Base-by-base conservation (phyloP, 1,140 invertebrate genomes). In the Pseudomyrmex flavicornis region DNA sequence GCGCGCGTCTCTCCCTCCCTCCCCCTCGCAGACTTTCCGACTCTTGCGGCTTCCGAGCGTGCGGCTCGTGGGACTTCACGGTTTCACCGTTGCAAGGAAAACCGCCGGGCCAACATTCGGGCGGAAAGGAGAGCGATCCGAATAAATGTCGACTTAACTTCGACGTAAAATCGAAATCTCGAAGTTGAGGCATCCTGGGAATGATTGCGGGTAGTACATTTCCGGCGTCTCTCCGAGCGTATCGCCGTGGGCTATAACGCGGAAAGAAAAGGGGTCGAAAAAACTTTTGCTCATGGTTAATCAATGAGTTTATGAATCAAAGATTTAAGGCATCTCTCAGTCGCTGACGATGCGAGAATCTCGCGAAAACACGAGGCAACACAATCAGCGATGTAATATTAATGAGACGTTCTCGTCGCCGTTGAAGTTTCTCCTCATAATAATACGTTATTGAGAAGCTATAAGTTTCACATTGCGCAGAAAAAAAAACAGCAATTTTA, bases 111-210 rank as follows among this genome's bases (percentile, higher is more conserved):
- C 59, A 80, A 80, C 76, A 72, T 70, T 72, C 66, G 54, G 12
- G 54, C 66, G 44, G 65, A 59, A 80, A 44, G 17, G 17, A 17
- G 66, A 72, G 66, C 54, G 65, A 80, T 80, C 54, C 66, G 44
- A 80, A 80, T 80, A 80, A 80, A 80, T 59, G 76, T 80, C 76
- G 76, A 80, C 76, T 80, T 80, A 80, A 80, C 76, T 80, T 80
- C 52, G 76, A 80, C 66, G 76, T 80, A 72, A 80, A 80, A 80
- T 80, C 76, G 76, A 80, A 80, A 80, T 80, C 44, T 56, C 20
- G 12, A 70, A 70, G 76, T 80, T 68, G 44, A 80, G 66, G 44
- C 54, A 72, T 20, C 54, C 44, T 50, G 54, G 76, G 76, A 80
- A 58, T 80, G 76, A 80, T 80, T 70, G 66, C 76, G 76, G 35